Percentiles rank a stretch among this genome's conserved stretches.
Evolutionary conservation across 2,797 vertebrate species (phyloP).

Genomic region (Danio jaintianensis): DNA sequence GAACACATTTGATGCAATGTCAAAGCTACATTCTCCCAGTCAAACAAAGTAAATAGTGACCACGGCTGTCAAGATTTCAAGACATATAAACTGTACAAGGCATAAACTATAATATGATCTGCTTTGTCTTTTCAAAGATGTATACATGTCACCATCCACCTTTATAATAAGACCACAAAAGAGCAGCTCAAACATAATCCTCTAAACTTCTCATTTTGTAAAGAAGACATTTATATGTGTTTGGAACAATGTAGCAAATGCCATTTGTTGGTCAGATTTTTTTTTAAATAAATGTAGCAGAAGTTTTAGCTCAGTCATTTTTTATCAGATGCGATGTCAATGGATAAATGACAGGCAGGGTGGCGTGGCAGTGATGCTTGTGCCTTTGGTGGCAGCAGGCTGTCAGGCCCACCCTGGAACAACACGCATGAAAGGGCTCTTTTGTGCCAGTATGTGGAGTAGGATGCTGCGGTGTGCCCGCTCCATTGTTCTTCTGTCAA

Average conservation of each 20-base stretch:
- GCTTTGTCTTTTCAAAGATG: too few species aligned
- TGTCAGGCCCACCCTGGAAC: conserved; percentile 43
- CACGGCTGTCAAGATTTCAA: too few species aligned
- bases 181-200: not conserved
- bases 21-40: not conserved
- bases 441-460: conserved; percentile 69
- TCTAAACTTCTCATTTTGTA: not conserved
- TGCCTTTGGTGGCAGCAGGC: conserved; percentile 44
- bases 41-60: too few species aligned
- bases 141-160: not conserved
- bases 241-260: not conserved
- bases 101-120: too few species aligned
- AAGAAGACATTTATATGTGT: not conserved
- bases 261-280: not conserved
- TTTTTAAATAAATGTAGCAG: not conserved
- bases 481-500: conserved; percentile 81
- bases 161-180: not conserved
- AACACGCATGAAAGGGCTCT: conserved; percentile 64
- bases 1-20: not conserved
- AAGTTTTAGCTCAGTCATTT: not conserved
- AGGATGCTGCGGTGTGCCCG: conserved; percentile 70
- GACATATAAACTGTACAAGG: too few species aligned
- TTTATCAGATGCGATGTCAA: not conserved
- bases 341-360: conserved; percentile 13
- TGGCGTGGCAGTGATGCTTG: conserved; percentile 45